Base-by-base conservation (phyloP, 2,888 invertebrate species). In the Eustalomyia histrio region DNA sequence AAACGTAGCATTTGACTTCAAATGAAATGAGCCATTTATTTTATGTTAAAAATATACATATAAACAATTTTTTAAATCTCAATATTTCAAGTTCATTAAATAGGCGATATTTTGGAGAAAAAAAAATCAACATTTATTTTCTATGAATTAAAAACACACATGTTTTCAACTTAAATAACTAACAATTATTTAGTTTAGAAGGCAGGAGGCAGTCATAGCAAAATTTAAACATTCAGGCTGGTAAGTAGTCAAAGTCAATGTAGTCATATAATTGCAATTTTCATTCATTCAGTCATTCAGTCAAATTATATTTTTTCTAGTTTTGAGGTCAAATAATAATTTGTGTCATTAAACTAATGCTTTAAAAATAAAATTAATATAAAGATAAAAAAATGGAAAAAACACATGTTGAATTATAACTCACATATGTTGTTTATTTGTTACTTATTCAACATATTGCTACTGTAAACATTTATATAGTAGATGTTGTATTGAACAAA, bases 291-390 rank as follows among this genome's bases (percentile, higher is more conserved):
- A 16, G 14, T 35, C 39, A 4, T 57, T 60, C 33, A 16, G 55
- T 18, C 39, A 18, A 9, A 58, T 39, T 24, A 35, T 71, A 50
- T 69, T 10, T 76, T 58, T 16, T 74, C 39, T 57, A 58, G 58
- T 80, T 80, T 81, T 81, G 80, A 81, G 80, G 80, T 81, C 80
- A 76, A 76, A 74, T 74, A 76, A 81, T 81, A 76, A 81, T 76
- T 81, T 81, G 80, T 81, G 80, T 81, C 80, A 76, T 76, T 76
- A 74, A 78, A 69, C 76, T 76, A 76, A 81, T 74, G 73, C 35
- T 74, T 60, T 57, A 35, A 35, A 73, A 78, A 67, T 39, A 53
- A 67, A 57, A 75, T 39, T 16, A 21, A 18, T 6, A 39, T 10
- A 17, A 65, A 67, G 53, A 63, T 43, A 17, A 9, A 55, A 10